A percentile compares a stretch with the other conserved stretches of the same genome.
phyloP scores from a whole-genome alignment of 2,797 vertebrate genomes.

The Poeciliopsis turneri region DNA sequence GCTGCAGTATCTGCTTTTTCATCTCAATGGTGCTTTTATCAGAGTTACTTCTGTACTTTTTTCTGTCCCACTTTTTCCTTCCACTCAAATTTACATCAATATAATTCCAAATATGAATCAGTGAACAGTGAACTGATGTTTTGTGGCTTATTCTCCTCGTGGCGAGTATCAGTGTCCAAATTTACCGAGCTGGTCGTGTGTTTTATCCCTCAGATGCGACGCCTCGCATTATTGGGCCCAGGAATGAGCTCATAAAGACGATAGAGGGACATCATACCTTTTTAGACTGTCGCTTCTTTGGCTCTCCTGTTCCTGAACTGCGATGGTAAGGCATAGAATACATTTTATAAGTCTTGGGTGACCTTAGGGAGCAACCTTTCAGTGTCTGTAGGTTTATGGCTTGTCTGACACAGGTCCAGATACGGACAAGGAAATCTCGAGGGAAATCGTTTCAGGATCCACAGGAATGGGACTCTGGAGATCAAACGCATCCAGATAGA shows the following conservation, averaged over 20 bases:
- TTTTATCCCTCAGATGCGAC: constrained; percentile 81
- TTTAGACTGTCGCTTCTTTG: constrained; percentile 92
- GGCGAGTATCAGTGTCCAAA: neutral
- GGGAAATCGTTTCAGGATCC: constrained; percentile 88
- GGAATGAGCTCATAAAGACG: constrained; percentile 87
- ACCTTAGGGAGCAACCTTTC: constrained; percentile 5
- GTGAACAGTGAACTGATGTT: neutral
- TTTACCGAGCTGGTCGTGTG: neutral
- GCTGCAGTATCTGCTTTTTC: neutral
- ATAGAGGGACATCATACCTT: constrained; percentile 87
- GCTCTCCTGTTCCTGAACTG: constrained; percentile 92
- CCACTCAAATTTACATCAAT: neutral
- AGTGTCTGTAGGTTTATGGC: neutral
- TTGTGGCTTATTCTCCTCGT: neutral
- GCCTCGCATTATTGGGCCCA: constrained; percentile 86
- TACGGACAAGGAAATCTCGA: constrained; percentile 92
- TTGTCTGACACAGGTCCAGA: constrained; percentile 87
- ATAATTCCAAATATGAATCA: neutral
- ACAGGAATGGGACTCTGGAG: constrained; percentile 92
- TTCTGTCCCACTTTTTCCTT: neutral
- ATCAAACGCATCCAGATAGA: constrained; percentile 86
- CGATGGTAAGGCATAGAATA: constrained; percentile 86
- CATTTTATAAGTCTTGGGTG: neutral
- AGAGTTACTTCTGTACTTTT: neutral
- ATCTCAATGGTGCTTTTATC: neutral